Percentiles rank a stretch among this genome's conserved stretches.
phyloP scores from a whole-genome alignment of 1,140 invertebrate species.

The Drosophila persimilis region DNA sequence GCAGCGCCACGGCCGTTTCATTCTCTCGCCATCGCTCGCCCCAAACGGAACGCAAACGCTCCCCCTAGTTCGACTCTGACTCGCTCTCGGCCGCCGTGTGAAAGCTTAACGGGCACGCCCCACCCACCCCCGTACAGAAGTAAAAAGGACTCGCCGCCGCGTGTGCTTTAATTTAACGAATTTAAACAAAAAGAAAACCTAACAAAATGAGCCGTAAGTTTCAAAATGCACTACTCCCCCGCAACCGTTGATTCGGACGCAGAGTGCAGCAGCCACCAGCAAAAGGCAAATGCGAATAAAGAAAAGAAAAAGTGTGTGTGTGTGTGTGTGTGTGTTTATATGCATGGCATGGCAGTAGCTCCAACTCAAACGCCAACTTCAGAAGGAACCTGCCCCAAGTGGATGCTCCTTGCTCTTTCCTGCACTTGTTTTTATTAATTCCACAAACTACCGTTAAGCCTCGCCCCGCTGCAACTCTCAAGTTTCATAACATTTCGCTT shows the following conservation, averaged over 20 bases:
- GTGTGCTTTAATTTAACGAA: conserved; percentile 55
- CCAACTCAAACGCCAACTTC: conserved; percentile 33
- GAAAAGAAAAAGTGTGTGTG: conserved; percentile 41
- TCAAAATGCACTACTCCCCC: conserved; percentile 6
- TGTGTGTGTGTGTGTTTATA: conserved; percentile 47
- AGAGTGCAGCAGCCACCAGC: conserved; percentile 18
- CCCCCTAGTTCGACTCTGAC: conserved; percentile 46
- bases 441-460: conserved; percentile 14
- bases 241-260: too few species aligned
- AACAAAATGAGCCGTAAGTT: conserved; percentile 79
- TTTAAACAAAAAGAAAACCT: conserved; percentile 44
- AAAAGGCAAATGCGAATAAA: conserved; percentile 42
- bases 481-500: conserved; percentile 58
- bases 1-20: conserved; percentile 49
- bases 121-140: conserved; percentile 50
- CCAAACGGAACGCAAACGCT: conserved; percentile 65
- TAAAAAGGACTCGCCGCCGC: conserved; percentile 47
- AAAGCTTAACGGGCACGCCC: conserved; percentile 69
- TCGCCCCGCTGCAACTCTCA: conserved; percentile 26
- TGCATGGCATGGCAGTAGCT: conserved; percentile 55
- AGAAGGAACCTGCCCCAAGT: conserved; percentile 43
- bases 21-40: conserved; percentile 74
- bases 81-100: conserved; percentile 62
- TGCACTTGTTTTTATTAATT: conserved; percentile 25
- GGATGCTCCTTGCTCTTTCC: conserved; percentile 29